Evolutionary conservation across 2,888 invertebrate species (phyloP).

Genomic region (Oscheius sp.): DNA sequence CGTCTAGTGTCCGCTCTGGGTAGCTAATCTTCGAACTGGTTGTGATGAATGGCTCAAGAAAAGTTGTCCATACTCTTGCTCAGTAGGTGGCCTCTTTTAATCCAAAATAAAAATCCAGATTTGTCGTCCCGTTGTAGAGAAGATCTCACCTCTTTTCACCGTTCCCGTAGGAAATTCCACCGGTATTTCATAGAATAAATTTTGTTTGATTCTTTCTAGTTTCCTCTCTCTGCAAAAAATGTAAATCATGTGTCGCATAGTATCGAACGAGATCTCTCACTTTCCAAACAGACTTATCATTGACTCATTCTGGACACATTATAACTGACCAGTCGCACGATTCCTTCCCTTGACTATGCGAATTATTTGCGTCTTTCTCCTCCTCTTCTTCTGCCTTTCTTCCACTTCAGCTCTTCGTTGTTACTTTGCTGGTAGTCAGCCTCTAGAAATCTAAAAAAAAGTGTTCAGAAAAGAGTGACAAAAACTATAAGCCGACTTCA

Average conservation of each 20-base stretch:
- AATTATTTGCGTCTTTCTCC: neutral
- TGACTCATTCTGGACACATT: neutral
- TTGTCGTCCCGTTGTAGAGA: conserved; percentile 14
- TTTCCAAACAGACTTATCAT: neutral
- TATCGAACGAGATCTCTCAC: neutral
- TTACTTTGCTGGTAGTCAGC: neutral
- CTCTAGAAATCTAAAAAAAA: neutral
- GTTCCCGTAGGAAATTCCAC: neutral
- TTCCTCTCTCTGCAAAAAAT: too few species aligned
- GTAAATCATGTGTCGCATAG: too few species aligned
- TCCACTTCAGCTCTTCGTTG: neutral
- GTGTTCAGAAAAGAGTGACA: neutral
- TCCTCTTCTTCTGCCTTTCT: neutral
- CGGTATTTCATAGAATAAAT: neutral
- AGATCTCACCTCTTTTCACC: conserved; percentile 22
- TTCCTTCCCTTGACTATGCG: too few species aligned
- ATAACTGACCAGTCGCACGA: neutral
- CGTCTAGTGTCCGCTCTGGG: conserved; percentile 23
- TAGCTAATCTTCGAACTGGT: conserved; percentile 17
- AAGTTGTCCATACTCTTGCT: conserved; percentile 24
- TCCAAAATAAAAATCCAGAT: neutral
- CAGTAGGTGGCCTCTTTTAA: neutral
- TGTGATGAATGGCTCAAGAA: conserved; percentile 18
- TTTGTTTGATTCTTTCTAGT: neutral
- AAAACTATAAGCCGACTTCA: neutral